Evolutionary conservation across 2,113 vertebrate genomes (phyloP).

Genomic region (Tinamus guttatus): DNA sequence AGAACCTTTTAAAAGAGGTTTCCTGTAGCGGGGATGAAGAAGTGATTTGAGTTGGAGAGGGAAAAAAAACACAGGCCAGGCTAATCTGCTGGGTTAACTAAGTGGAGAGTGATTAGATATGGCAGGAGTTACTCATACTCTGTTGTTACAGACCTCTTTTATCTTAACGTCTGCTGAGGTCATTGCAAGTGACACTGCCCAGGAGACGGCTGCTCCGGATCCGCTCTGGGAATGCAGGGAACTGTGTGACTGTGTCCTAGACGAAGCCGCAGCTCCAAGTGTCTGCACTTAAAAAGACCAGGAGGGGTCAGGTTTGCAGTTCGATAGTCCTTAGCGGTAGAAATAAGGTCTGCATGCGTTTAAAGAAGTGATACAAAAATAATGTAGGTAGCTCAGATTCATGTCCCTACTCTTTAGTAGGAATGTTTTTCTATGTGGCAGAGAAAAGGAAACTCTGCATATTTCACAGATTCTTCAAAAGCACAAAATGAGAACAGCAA

Average conservation of each 20-base stretch:
- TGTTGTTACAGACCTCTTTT: slow-evolving; percentile 22
- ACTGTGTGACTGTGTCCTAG: not conserved
- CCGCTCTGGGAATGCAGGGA: not conserved
- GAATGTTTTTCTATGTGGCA: not conserved
- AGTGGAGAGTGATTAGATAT: not conserved
- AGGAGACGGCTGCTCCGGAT: not conserved
- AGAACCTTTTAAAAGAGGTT: not conserved
- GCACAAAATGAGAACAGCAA: not conserved
- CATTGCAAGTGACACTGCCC: slow-evolving; percentile 1
- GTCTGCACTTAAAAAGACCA: not conserved
- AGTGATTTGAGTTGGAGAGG: not conserved
- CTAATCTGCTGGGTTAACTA: not conserved
- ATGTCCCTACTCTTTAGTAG: not conserved
- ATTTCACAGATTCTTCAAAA: not conserved
- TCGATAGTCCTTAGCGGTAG: accelerated
- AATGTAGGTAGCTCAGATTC: not conserved
- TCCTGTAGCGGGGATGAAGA: not conserved
- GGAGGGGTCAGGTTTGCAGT: slow-evolving; percentile 25
- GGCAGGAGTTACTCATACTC: slow-evolving; percentile 13
- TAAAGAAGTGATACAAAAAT: not conserved
- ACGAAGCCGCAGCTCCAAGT: not conserved
- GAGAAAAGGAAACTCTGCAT: not conserved
- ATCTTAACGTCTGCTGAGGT: slow-evolving; percentile 42
- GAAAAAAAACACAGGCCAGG: not conserved
- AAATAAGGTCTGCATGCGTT: not conserved